Evolutionary conservation across 2,888 invertebrate genomes (phyloP).

Genomic region (Aproaerema taeniolella): DNA sequence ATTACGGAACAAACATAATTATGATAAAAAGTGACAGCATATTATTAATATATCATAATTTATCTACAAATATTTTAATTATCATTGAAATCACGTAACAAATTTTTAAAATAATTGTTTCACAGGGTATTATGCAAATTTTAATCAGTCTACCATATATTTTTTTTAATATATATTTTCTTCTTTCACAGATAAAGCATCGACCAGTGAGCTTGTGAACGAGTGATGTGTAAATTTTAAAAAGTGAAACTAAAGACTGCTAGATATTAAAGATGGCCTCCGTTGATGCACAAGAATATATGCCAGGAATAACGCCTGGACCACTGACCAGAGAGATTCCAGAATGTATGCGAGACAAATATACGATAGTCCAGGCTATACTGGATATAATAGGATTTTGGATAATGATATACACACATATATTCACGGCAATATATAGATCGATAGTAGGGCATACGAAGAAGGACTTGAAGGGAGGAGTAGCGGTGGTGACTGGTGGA

Average conservation of each 20-base stretch:
- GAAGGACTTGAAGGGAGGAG: constrained; percentile 85
- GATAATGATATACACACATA: constrained; percentile 60
- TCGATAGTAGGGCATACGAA: constrained; percentile 79
- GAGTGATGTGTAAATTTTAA: constrained; percentile 14
- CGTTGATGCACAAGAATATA: constrained; percentile 59
- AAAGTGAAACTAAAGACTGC: too few species aligned
- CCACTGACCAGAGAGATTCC: constrained; percentile 67
- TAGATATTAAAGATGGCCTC: constrained; percentile 39
- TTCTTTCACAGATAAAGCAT: constrained; percentile 6
- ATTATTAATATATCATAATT: too few species aligned
- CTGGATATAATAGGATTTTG: constrained; percentile 77
- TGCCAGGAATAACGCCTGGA: constrained; percentile 60
- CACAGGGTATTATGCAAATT: too few species aligned
- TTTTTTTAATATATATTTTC: too few species aligned
- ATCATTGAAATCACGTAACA: too few species aligned
- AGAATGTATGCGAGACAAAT: constrained; percentile 67
- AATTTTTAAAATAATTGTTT: too few species aligned
- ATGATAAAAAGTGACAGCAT: too few species aligned
- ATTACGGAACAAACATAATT: too few species aligned
- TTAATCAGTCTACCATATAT: too few species aligned
- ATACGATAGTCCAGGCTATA: constrained; percentile 70
- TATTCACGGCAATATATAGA: constrained; percentile 77
- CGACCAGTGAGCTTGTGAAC: constrained; percentile 9
- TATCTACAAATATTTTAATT: too few species aligned
- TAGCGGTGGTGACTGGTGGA: constrained; percentile 92